A percentile compares a stretch with the other conserved stretches of the same genome.
Evolutionary conservation across 2,888 invertebrate genomes (phyloP).

Genomic region (Achlya flavicornis): DNA sequence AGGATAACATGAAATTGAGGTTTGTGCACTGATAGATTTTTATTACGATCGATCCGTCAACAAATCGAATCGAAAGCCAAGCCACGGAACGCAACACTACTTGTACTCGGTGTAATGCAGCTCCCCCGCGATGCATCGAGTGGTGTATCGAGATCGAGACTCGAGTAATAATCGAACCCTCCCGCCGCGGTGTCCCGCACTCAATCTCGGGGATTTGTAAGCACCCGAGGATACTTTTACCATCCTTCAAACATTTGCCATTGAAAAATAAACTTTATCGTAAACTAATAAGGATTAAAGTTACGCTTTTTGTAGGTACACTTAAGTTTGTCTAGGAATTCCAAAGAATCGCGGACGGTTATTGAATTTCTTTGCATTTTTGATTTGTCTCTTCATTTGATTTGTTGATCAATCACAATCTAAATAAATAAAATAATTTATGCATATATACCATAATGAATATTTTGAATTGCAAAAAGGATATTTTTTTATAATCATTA

Average conservation of each 20-base stretch:
- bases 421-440: conserved; percentile 23
- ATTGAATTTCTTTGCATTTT: conserved; percentile 81
- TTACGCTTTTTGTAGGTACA: conserved; percentile 17
- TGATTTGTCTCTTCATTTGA: conserved; percentile 69
- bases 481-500: neutral
- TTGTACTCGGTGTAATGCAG: conserved; percentile 60
- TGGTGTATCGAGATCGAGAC: conserved; percentile 72
- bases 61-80: conserved; percentile 53
- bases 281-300: conserved; percentile 27
- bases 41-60: conserved; percentile 51
- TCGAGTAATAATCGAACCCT: conserved; percentile 77
- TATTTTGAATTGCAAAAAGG: neutral
- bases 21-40: too few relatives aligned
- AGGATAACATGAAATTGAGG: too few relatives aligned
- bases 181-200: conserved; percentile 65
- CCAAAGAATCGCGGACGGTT: conserved; percentile 72
- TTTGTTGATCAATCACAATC: conserved; percentile 58
- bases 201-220: conserved; percentile 76
- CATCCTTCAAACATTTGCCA: conserved; percentile 22
- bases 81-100: conserved; percentile 42
- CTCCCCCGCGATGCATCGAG: conserved; percentile 73
- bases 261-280: conserved; percentile 46
- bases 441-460: neutral
- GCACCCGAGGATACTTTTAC: conserved; percentile 40
- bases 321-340: conserved; percentile 42